A percentile compares a stretch with the other conserved stretches of the same genome.
phyloP scores from a whole-genome alignment of 2,888 invertebrate genomes.

The Eueremaeus valkanovi region DNA sequence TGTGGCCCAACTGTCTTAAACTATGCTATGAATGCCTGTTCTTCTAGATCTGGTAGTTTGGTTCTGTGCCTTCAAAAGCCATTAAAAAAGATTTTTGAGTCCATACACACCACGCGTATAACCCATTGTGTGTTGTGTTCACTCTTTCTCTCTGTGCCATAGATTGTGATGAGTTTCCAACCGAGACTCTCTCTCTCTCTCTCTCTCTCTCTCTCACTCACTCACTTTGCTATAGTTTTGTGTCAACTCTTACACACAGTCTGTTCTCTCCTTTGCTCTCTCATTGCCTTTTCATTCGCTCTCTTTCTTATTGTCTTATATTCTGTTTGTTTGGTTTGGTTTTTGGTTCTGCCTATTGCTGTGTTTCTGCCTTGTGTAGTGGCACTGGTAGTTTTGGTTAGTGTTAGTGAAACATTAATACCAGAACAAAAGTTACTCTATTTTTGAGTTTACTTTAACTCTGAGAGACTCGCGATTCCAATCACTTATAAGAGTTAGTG shows the following conservation, averaged over 20 bases:
- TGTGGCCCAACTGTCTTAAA: conserved; percentile 1
- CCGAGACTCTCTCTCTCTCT: no score
- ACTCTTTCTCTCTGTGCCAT: no score
- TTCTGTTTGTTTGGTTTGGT: conserved; percentile 22
- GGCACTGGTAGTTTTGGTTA: conserved; percentile 1
- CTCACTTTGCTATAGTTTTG: neutral
- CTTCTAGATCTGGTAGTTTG: neutral
- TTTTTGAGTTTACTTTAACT: conserved; percentile 24
- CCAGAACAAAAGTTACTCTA: conserved; percentile 19
- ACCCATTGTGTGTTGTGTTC: no score
- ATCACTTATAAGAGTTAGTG: conserved; percentile 7
- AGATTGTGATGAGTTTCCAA: conserved; percentile 27
- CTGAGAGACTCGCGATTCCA: neutral
- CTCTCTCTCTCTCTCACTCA: neutral
- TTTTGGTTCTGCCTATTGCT: neutral
- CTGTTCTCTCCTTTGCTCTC: no score
- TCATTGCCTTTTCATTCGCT: no score
- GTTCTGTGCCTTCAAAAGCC: conserved; percentile 13
- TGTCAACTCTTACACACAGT: conserved; percentile 26
- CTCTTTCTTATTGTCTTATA: conserved; percentile 25
- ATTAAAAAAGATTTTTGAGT: conserved; percentile 34
- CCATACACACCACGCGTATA: neutral
- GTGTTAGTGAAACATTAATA: conserved; percentile 27
- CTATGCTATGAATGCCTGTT: neutral
- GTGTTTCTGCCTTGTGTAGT: neutral